Evolutionary conservation across 2,888 invertebrate species (phyloP), one percentile per base, ranked within the genome.

Genomic region (Caenorhabditis japonica): DNA sequence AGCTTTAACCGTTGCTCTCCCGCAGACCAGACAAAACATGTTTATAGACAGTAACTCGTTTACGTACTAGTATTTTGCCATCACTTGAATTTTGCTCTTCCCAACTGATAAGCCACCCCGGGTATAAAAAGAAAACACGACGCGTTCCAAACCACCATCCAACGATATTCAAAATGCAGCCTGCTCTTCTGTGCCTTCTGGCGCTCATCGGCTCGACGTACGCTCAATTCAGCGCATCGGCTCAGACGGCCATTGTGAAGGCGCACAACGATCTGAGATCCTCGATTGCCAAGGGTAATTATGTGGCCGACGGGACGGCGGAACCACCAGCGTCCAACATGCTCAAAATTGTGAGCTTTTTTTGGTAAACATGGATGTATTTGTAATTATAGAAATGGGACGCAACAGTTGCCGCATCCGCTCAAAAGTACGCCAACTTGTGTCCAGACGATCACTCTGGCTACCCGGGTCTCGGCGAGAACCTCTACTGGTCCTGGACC

Each of bases 301-400:
- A 66, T n/a, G 25, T 12, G 7, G 51, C 38, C 3, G 39, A n/a
- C 19, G 74, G 61, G n/a, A 53, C 41, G 4, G 4, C 25, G 15
- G 23, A 49, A n/a, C 58, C 66, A 21, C n/a, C 51, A 2, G 58
- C 41, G 21, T 13, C 66, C 30, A 58, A 66, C 17, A 66, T 66
- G 41, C 49, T 21, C 15, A 43, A 66, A 15, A 49, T 66, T 38
- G 61, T 61, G 13, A 25, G 61, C 15, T 19, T 30, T 17, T n/a
- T n/a, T n/a, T n/a, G n/a, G n/a, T n/a, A 8, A 30, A 3, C 1
- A 13, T 30, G 12, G 25, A 13, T 25, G 2, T 1, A 10, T 52
- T 10, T n/a, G n/a, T n/a, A n/a, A n/a, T n/a, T n/a, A n/a, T 1
- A 61, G 53, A 51, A 66, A 58, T 66, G 66, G 66, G 66, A 66